phyloP scores from a whole-genome alignment of 2,888 invertebrate genomes.

The Antheraea yamamai region DNA sequence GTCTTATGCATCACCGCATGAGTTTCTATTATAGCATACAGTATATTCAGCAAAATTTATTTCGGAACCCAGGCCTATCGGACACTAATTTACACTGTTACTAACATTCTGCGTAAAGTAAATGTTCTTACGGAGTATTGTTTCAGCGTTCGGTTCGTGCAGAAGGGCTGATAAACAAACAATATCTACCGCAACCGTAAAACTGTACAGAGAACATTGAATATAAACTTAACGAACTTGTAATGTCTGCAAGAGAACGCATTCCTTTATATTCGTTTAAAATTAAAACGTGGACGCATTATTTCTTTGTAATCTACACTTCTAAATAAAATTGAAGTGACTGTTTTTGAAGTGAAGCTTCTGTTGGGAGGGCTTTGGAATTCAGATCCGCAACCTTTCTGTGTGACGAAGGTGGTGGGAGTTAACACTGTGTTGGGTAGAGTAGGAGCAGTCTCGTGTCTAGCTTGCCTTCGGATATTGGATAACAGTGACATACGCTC shows the following conservation, averaged over 20 bases:
- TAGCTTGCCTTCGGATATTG: no score
- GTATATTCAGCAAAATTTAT: not conserved
- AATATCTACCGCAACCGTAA: conserved; percentile 47
- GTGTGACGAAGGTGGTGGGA: no score
- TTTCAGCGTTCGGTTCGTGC: conserved; percentile 34
- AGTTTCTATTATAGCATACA: conserved; percentile 1
- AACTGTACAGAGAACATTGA: conserved; percentile 57
- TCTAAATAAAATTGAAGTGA: not conserved
- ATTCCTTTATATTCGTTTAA: not conserved
- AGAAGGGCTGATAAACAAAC: conserved; percentile 61
- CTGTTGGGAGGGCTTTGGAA: no score
- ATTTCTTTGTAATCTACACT: not conserved
- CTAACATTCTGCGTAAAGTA: conserved; percentile 11
- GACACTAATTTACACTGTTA: conserved; percentile 3
- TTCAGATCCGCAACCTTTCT: no score
- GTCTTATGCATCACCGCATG: conserved; percentile 8
- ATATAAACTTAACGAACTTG: conserved; percentile 21
- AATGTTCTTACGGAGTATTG: conserved; percentile 24
- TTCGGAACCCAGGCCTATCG: not conserved
- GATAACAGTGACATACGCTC: no score
- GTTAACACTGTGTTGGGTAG: no score
- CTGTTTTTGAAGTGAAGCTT: no score
- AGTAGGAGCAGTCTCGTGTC: no score
- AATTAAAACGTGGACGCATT: not conserved
- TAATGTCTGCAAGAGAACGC: not conserved